Evolutionary conservation across 1,140 invertebrate species (phyloP).

Genomic region (Lepidotrigona ventralis): DNA sequence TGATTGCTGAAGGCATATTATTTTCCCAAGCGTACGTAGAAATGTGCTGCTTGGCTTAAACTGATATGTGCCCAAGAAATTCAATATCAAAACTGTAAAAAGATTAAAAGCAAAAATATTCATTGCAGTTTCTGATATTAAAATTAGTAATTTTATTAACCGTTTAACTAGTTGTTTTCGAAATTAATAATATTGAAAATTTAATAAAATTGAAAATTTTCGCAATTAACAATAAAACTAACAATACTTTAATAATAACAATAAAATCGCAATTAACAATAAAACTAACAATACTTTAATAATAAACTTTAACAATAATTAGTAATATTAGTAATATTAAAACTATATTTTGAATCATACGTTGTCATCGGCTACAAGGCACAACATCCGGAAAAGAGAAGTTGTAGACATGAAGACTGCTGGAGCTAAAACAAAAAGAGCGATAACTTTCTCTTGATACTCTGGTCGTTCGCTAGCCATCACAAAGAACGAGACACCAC

Average conservation of each 20-base stretch:
- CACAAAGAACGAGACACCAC: constrained; percentile 84
- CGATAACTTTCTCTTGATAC: constrained; percentile 81
- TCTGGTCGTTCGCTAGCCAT: constrained; percentile 83
- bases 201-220: no score
- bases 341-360: no score
- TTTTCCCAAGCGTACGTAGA: constrained; percentile 71
- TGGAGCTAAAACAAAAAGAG: constrained; percentile 82
- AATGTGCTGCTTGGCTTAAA: constrained; percentile 81
- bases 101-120: not conserved
- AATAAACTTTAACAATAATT: no score
- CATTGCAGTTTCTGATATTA: not conserved
- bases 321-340: no score
- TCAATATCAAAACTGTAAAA: not conserved
- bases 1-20: constrained; percentile 79
- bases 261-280: no score
- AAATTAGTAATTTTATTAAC: no score
- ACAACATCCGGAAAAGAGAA: constrained; percentile 73
- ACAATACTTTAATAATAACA: no score
- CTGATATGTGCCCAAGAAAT: constrained; percentile 80
- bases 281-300: no score
- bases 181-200: no score
- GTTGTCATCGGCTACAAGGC: constrained; percentile 59
- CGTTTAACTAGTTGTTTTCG: no score
- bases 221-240: no score
- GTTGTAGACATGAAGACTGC: constrained; percentile 79